Evolutionary conservation across 2,113 vertebrate species (phyloP).

Genomic region (Rhagologus leucostigma): DNA sequence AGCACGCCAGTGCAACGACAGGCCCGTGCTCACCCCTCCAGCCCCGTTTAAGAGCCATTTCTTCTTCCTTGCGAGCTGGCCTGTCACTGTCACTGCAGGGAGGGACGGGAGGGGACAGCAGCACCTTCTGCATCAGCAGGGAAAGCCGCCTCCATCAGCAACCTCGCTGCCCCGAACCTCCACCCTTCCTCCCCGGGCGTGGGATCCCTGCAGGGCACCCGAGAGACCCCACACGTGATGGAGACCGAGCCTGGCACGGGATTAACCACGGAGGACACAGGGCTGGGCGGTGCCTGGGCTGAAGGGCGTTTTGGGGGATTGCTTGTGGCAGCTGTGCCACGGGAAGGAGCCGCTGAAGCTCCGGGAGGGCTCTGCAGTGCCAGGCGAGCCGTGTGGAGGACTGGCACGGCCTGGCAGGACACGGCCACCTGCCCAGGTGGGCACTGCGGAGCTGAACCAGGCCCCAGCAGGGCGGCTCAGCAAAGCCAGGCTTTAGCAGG

Average conservation of each 20-base stretch:
- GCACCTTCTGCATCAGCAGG: neutral
- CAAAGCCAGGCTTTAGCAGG: neutral
- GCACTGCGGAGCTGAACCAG: neutral
- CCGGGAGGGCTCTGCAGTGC: neutral
- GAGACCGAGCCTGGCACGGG: neutral
- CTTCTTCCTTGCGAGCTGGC: neutral
- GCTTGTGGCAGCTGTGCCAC: neutral
- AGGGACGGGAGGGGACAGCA: neutral
- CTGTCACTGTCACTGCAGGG: neutral
- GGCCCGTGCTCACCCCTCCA: neutral
- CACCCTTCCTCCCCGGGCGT: fast-evolving
- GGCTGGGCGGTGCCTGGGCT: neutral
- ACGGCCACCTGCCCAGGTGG: neutral
- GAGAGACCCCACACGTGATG: neutral
- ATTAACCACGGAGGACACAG: neutral
- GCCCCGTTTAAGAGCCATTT: neutral
- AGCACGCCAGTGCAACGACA: neutral
- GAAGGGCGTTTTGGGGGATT: neutral
- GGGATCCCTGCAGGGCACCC: neutral
- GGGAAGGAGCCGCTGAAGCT: neutral
- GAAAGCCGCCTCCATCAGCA: neutral
- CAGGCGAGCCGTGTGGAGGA: neutral
- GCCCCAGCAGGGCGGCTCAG: neutral
- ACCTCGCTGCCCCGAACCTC: neutral
- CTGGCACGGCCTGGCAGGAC: neutral